Evolutionary conservation across 2,797 vertebrate genomes (phyloP).

Genomic region (Benthosema pterotum): DNA sequence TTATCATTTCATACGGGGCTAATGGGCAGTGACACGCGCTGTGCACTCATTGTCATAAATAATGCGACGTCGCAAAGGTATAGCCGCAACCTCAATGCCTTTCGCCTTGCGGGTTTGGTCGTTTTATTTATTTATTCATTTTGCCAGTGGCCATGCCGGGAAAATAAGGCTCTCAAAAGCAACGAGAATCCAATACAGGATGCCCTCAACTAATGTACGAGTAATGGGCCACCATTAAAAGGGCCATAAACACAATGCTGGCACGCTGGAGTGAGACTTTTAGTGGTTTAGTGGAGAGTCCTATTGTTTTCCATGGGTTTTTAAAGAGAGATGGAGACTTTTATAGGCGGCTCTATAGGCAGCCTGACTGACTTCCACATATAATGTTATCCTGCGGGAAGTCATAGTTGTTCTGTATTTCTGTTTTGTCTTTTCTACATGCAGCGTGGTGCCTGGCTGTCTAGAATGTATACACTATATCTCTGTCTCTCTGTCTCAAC

Average conservation of each 20-base stretch:
- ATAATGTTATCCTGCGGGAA: background rate
- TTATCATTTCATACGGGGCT: no score
- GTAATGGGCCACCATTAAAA: constrained; percentile 54
- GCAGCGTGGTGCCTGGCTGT: no score
- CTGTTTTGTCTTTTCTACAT: no score
- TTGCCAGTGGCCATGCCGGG: constrained; percentile 17
- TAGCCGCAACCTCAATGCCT: constrained; percentile 21
- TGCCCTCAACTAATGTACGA: constrained; percentile 40
- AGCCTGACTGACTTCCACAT: constrained; percentile 8
- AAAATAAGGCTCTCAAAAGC: constrained; percentile 50
- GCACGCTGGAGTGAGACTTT: constrained; percentile 35
- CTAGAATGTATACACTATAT: no score
- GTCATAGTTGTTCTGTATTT: constrained; percentile 1
- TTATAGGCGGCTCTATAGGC: constrained; percentile 10
- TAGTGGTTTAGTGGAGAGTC: constrained; percentile 29
- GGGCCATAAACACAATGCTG: constrained; percentile 35
- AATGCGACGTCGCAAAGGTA: constrained; percentile 30
- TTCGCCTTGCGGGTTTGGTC: constrained; percentile 18
- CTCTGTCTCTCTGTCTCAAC: no score
- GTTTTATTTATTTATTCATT: background rate
- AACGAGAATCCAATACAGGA: constrained; percentile 38
- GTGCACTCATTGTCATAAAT: constrained; percentile 17
- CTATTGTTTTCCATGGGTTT: no score
- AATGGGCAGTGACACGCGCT: constrained; percentile 6
- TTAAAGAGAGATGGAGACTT: constrained; percentile 19